Conservation (phyloP, 2,113 vertebrate species). For the Hemiprocne comata region DNA sequence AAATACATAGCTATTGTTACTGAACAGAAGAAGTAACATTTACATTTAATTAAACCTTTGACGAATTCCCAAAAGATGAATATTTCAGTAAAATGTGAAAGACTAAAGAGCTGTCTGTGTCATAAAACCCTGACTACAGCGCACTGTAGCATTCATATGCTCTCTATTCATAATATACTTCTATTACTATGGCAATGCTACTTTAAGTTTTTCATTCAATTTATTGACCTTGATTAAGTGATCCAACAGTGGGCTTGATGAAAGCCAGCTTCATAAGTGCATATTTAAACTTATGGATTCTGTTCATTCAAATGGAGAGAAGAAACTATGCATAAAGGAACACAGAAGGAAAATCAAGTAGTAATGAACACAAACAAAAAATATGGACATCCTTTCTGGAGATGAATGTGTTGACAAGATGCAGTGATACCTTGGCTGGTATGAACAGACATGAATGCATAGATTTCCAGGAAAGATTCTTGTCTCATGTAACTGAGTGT, state of each 20-base stretch:
- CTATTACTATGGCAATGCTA: neutral
- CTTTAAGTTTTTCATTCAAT: neutral
- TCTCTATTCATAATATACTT: neutral
- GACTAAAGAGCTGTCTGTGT: neutral
- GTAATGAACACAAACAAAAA: neutral
- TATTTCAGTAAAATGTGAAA: neutral
- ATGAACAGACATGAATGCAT: neutral
- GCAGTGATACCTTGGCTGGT: neutral
- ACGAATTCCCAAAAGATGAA: neutral
- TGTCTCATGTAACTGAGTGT: neutral
- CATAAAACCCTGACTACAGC: neutral
- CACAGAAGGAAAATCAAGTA: neutral
- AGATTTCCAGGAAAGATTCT: neutral
- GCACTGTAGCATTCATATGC: neutral
- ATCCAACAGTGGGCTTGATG: neutral
- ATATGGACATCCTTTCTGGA: neutral
- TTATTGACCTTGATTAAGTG: neutral
- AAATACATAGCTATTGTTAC: neutral
- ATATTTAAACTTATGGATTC: neutral
- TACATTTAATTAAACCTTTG: slow-evolving; percentile 4
- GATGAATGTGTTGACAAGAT: neutral
- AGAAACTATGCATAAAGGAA: neutral
- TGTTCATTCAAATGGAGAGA: neutral
- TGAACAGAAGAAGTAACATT: neutral
- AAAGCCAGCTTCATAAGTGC: neutral